Evolutionary conservation across 2,113 vertebrate species (phyloP).

Genomic region (Gulo gulo): DNA sequence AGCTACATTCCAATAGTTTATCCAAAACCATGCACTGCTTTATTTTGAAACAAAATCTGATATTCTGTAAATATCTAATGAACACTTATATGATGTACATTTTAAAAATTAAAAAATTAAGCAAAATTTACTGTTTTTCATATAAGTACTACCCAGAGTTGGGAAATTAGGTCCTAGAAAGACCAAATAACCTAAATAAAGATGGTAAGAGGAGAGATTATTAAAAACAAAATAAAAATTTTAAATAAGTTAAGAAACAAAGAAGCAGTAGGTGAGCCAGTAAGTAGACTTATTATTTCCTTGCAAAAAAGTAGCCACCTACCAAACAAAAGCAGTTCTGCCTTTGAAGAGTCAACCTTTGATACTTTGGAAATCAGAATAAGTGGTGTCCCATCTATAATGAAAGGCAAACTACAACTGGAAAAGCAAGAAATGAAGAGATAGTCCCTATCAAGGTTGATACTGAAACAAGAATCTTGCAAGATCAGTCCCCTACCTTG

Average conservation of each 20-base stretch:
- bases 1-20: neutral
- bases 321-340: conserved; percentile 28
- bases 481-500: conserved; percentile 87
- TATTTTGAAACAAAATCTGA: conserved; percentile 49
- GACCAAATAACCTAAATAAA: conserved; percentile 25
- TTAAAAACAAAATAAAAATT: conserved; percentile 8
- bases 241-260: conserved; percentile 9
- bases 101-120: conserved; percentile 29
- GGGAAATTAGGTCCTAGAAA: neutral
- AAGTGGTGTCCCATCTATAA: neutral
- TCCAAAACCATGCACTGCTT: neutral
- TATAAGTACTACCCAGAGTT: neutral
- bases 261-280: neutral
- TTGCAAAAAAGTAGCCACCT: conserved; percentile 8
- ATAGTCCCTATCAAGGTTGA: neutral
- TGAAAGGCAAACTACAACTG: neutral
- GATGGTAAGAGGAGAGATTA: neutral
- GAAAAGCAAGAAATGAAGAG: conserved; percentile 52
- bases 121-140: conserved; percentile 46
- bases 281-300: neutral
- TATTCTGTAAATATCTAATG: conserved; percentile 10
- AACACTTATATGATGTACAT: neutral
- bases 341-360: conserved; percentile 23
- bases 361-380: conserved; percentile 33
- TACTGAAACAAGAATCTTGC: neutral